Evolutionary conservation across 2,797 vertebrate genomes (phyloP).

Genomic region (Cossypha niveicapilla): DNA sequence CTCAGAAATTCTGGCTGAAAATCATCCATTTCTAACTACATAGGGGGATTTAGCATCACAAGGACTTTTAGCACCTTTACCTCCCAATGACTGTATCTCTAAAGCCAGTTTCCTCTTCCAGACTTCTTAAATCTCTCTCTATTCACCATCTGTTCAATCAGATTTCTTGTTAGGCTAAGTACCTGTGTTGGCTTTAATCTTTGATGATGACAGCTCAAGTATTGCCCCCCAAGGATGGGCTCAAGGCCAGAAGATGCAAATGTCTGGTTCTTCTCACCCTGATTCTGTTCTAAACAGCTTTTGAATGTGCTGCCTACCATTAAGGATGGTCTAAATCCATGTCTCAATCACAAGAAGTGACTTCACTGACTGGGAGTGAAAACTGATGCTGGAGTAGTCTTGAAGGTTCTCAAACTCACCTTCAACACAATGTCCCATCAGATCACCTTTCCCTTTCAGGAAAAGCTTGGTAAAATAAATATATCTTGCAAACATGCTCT

Average conservation of each 20-base stretch:
- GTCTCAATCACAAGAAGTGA: background rate
- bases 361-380: background rate
- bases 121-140: background rate
- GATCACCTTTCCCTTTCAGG: background rate
- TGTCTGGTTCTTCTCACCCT: background rate
- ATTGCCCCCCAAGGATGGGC: conserved; percentile 1
- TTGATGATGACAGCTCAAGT: background rate
- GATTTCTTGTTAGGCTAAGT: conserved; percentile 25
- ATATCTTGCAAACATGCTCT: background rate
- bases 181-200: conserved; percentile 17
- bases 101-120: background rate
- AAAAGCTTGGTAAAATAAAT: background rate
- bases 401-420: background rate
- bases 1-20: background rate
- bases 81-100: background rate
- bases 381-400: background rate
- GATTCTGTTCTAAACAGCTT: background rate
- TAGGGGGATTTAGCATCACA: background rate
- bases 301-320: background rate
- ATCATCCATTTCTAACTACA: background rate
- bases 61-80: background rate
- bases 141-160: conserved; percentile 27
- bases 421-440: background rate
- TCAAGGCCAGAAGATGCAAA: conserved; percentile 21
- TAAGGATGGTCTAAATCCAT: background rate